These are phyloP conservation scores for Pherbina coryleti DNA, from an alignment of 2,888 invertebrate species.

Conservation along the genomic window DNA sequence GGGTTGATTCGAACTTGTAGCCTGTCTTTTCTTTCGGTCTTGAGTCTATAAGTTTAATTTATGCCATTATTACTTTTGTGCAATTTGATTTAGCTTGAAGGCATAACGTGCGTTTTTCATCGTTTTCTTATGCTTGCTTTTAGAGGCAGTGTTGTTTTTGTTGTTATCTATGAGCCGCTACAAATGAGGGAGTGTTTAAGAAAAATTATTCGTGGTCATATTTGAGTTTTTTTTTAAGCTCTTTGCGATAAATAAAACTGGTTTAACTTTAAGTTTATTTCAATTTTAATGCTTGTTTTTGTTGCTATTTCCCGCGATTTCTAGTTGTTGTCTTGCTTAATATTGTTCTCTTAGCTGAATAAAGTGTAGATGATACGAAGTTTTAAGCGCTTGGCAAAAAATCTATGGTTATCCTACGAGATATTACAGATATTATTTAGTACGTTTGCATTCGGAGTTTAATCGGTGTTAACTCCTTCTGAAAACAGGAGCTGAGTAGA, in stretches of 20 bases:
- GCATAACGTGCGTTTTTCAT: slow-evolving; percentile 30
- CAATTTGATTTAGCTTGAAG: slow-evolving; percentile 39
- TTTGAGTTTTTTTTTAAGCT: too few relatives aligned
- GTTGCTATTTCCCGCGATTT: background rate
- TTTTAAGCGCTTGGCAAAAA: too few relatives aligned
- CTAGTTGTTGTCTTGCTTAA: background rate
- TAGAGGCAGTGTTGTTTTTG: background rate
- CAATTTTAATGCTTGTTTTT: too few relatives aligned
- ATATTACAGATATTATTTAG: too few relatives aligned
- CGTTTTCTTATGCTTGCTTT: slow-evolving; percentile 17
- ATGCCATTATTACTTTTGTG: slow-evolving; percentile 41
- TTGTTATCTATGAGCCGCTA: background rate
- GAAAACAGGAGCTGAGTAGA: too few relatives aligned
- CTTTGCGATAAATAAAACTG: too few relatives aligned
- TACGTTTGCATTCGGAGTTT: too few relatives aligned
- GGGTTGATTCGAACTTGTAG: background rate
- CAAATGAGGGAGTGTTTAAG: background rate
- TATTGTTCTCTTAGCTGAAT: background rate
- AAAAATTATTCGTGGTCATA: background rate
- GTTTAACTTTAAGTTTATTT: too few relatives aligned
- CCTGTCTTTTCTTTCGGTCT: background rate
- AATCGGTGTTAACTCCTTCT: too few relatives aligned
- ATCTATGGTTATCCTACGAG: too few relatives aligned
- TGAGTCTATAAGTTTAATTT: slow-evolving; percentile 39
- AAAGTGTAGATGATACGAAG: too few relatives aligned